Base-by-base conservation (phyloP, 2,113 vertebrate genomes). In the Dasyprocta punctata region DNA sequence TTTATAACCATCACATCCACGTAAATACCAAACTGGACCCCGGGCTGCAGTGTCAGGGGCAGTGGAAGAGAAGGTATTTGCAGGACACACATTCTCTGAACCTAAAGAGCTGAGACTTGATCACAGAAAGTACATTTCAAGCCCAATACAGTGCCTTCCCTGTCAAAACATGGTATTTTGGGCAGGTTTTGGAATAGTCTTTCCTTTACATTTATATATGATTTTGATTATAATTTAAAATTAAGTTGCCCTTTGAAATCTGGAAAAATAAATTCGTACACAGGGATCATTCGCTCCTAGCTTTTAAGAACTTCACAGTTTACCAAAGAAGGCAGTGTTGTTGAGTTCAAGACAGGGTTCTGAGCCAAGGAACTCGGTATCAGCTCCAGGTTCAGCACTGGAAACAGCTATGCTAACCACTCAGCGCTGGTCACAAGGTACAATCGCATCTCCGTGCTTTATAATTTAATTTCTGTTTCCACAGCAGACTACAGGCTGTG, bases 381-480 rank as follows among this genome's bases (percentile, higher is more conserved):
- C 2, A 6, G 33, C 12, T 61, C 13, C 54, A 65, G 33, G 3
- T 30, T 4, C 4, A 75, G 17, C 1, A 0, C 10, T 33, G 19
- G 75, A 77, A 47, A 58, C 22, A 5, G 7, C 17, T 0, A 0
- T 38, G 61, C 6, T 11, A 0, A 4, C 17, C 30, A 26, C 38
- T 80, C 7, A 52, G 10, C 0, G 1, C 67, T 16, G 19, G 52
- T 63, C 20, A 22, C 12, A 19, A 11, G 33, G 33, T 60, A 3
- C 5, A 41, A 11, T 38, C 38, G 3, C 9, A 1, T 71, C 47
- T 52, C 49, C 49, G 12, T 49, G 54, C 9, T 36, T 65, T 65
- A 63, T 85, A n/a, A 26, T 67, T 96, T 88, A 52, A 75, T 30
- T 86, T 67, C 77, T 88, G 14, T 95, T 90, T 91, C 36, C 33